Evolutionary conservation across 37 sponge, comb jelly and placozoan species (phyloP), one percentile per base, ranked within the genome.

Genomic region (Petrosia ficiformis): DNA sequence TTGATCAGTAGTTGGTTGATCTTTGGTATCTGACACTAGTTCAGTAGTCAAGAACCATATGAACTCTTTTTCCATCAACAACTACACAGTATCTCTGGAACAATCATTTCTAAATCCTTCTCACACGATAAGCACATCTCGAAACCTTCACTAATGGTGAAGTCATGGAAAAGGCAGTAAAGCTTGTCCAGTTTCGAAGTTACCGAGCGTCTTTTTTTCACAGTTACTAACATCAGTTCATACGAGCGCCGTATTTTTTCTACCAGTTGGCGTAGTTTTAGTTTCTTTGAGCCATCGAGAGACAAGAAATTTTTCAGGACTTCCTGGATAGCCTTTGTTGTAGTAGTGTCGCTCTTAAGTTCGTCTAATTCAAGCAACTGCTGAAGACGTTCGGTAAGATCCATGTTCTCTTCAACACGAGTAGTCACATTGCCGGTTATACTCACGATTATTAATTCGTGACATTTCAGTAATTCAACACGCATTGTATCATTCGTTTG

Each of bases 131-230:
- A 61, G 63, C 63, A 61, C 63, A 61, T n/a, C n/a, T 61, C 28
- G n/a, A n/a, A n/a, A 29, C 63, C 63, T 61, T 61, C 63, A 26
- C n/a, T 61, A 6, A 61, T 22, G 5, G 63, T 26, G 63, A 61
- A 61, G 11, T n/a, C 5, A 22, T 61, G 63, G 63, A 61, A 61
- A n/a, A 61, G 26, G 6, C 5, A 26, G 5, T n/a, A n/a, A 6
- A 61, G 26, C n/a, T 61, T 61, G 28, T 5, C 26, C n/a, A 11
- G 6, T 61, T 61, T 61, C 5, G 63, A 26, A n/a, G 28, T n/a
- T 24, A 61, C 22, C 26, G 28, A n/a, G 5, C n/a, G 22, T 5
- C 28, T 26, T n/a, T 29, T 61, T 22, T 24, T 8, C 28, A 61
- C 63, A n/a, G 28, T 26, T 5, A 26, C 5, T 29, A 61, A n/a